These are phyloP conservation scores for Peromyscus attwateri DNA, from an alignment of 2,797 vertebrate species.

Conservation along the genomic window DNA sequence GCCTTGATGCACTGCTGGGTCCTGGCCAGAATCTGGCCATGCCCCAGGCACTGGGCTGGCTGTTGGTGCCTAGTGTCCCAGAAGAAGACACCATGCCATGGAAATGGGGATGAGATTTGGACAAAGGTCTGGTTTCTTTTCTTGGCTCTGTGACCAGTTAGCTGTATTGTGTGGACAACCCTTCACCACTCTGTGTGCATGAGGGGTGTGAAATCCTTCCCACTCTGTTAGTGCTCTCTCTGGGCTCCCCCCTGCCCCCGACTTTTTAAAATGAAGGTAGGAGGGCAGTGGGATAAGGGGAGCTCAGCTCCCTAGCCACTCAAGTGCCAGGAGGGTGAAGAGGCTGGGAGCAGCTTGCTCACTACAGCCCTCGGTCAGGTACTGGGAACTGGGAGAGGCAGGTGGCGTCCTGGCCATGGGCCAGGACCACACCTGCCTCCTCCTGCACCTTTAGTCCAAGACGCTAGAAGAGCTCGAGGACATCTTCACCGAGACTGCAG, in stretches of 20 bases:
- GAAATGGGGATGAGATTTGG: neutral
- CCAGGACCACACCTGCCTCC: neutral
- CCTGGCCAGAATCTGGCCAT: neutral
- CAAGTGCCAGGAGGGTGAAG: accelerated
- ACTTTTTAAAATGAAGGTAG: neutral
- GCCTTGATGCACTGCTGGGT: neutral
- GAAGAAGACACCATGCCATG: neutral
- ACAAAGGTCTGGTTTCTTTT: neutral
- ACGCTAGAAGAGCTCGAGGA: conserved; percentile 89
- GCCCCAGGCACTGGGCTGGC: neutral
- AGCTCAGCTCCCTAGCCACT: neutral
- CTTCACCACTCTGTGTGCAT: neutral
- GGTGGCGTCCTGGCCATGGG: accelerated
- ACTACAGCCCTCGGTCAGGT: neutral
- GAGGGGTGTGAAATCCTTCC: neutral
- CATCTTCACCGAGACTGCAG: conserved; percentile 88
- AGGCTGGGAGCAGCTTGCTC: neutral
- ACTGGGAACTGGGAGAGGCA: neutral
- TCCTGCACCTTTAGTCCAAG: conserved; percentile 86
- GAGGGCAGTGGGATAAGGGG: accelerated
- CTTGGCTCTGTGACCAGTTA: neutral
- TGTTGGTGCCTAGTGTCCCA: neutral
- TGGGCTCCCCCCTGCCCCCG: neutral
- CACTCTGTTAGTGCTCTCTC: neutral
- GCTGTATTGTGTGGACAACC: neutral